Base-by-base conservation (phyloP, 1,140 invertebrate species). In the Scaptomyza graminum region DNA sequence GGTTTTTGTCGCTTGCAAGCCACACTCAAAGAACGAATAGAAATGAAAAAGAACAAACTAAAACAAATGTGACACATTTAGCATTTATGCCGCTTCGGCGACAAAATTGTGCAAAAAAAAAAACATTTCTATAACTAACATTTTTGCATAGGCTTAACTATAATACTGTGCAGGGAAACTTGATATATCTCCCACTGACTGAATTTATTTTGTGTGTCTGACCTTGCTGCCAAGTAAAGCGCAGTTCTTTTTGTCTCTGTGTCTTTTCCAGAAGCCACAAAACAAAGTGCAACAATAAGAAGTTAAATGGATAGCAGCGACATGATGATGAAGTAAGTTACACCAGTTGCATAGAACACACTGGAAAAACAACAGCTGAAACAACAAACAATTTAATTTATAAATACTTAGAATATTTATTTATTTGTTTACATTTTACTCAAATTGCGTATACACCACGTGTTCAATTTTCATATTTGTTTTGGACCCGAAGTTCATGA, bases 31-130 rank as follows among this genome's bases (percentile, higher is more conserved):
- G 7, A 31, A 31, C 28, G 28, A 31, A 31, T 31, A 31, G 28
- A 8, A 34, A 34, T 34, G 34, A 22, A 71, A 68, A 8, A 43
- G 16, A 18, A 54, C 18, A 31, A 11, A 11, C 15, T 56, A 63
- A 81, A 59, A 77, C 72, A 74, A 77, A 61, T 82, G 47, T 73
- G 51, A 28, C 57, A 47, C 50, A 41, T 7, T 6, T 4, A 81
- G 83, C 82, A 87, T 88, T 87, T 87, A 88, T 87, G 72, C 79
- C 79, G 82, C 82, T 87, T 87, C 82, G 74, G 13, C 63, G 39
- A 15, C 43, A 37, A 51, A 51, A 51, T 18, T 55, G 61, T 67
- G n/a, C 50, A 57, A 55, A 31, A 22, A 2, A 3, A 31, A 5
- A 22, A 22, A 22, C 18, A 3, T 34, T n/a, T 34, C 43, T 18